Evolutionary conservation across 2,113 vertebrate genomes (phyloP).

Genomic region (Choloepus hoffmanni): DNA sequence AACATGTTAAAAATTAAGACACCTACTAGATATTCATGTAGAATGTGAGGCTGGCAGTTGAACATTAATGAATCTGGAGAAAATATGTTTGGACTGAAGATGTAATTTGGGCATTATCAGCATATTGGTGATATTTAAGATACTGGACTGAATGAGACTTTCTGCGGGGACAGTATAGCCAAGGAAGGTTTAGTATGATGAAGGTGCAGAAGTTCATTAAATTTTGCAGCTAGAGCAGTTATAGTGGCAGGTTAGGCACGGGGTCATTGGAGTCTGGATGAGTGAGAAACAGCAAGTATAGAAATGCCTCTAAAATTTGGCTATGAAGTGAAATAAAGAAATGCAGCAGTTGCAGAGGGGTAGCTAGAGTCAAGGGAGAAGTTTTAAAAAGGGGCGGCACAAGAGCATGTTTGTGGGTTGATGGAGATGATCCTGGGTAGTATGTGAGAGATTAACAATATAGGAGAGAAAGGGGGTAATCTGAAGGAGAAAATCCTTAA

Average conservation of each 20-base stretch:
- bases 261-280: neutral
- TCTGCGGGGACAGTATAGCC: too few species aligned
- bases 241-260: neutral
- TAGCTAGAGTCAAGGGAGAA: neutral
- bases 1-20: neutral
- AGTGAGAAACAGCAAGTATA: neutral
- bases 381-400: neutral
- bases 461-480: neutral
- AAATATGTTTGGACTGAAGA: neutral
- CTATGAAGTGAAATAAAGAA: neutral
- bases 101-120: neutral
- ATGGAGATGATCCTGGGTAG: too few species aligned
- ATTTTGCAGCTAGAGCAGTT: neutral
- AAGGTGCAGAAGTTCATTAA: neutral
- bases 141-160: neutral
- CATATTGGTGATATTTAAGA: neutral
- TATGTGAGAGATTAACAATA: neutral
- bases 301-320: neutral
- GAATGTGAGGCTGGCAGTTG: neutral
- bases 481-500: neutral
- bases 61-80: neutral
- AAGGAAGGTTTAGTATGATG: neutral
- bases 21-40: neutral
- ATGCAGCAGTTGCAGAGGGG: neutral
- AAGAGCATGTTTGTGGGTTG: neutral